phyloP scores from a whole-genome alignment of 1,140 invertebrate species.

The Ooceraea biroi region DNA sequence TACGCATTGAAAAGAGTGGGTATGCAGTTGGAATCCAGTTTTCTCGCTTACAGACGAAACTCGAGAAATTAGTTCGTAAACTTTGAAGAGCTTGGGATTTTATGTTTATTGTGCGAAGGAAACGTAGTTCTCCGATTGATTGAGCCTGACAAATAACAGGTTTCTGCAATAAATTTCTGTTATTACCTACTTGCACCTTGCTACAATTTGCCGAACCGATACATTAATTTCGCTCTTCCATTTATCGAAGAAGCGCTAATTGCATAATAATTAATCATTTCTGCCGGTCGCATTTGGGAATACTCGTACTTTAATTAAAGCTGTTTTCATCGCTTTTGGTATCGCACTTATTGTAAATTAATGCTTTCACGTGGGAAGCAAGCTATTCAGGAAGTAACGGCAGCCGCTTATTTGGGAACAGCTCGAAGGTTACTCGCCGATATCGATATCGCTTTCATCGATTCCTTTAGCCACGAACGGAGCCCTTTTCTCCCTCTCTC shows the following conservation, averaged over 20 bases:
- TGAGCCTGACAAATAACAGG: too few relatives aligned
- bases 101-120: too few relatives aligned
- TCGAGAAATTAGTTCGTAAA: too few relatives aligned
- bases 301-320: neutral
- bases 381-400: neutral
- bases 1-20: too few relatives aligned
- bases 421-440: neutral
- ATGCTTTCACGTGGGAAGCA: neutral
- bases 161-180: too few relatives aligned
- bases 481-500: neutral
- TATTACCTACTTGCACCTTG: too few relatives aligned
- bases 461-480: neutral
- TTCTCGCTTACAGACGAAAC: too few relatives aligned
- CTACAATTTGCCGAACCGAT: too few relatives aligned
- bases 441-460: slow-evolving; percentile 9
- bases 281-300: neutral
- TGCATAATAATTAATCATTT: neutral
- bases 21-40: too few relatives aligned
- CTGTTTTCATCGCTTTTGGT: neutral
- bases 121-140: too few relatives aligned
- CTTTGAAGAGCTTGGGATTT: too few relatives aligned
- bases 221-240: neutral
- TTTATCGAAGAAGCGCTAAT: neutral
- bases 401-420: neutral
- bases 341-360: neutral